Conservation (phyloP, 2,113 vertebrate genomes). For the Poeciliopsis turrubarensis region DNA sequence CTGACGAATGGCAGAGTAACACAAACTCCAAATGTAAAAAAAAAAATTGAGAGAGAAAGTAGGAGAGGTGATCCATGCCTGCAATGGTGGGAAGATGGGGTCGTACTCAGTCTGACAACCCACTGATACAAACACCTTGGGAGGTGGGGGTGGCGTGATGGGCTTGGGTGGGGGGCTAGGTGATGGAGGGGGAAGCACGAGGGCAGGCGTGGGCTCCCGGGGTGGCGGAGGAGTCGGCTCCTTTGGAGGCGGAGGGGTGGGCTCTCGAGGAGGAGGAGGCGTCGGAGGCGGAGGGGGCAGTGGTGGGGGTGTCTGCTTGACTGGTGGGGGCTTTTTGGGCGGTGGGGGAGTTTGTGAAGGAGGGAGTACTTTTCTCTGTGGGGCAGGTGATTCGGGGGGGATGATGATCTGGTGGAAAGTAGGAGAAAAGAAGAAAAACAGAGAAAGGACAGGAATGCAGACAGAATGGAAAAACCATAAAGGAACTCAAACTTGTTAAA, state of each 20-base stretch:
- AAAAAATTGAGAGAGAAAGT: conserved; percentile 8
- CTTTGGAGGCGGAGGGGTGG: conserved; percentile 39
- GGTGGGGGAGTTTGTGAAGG: conserved; percentile 76
- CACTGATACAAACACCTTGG: conserved; percentile 83
- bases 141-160: conserved; percentile 56
- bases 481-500: neutral
- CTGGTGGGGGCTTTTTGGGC: conserved; percentile 65
- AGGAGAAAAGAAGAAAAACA: conserved; percentile 64
- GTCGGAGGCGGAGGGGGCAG: conserved; percentile 62
- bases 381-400: conserved; percentile 85
- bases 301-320: conserved; percentile 64
- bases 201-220: conserved; percentile 53
- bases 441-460: conserved; percentile 15
- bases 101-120: conserved; percentile 91
- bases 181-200: conserved; percentile 54
- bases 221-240: conserved; percentile 37
- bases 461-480: conserved; percentile 30
- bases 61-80: conserved; percentile 80
- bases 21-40: conserved; percentile 12
- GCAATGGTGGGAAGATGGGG: conserved; percentile 79
- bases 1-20: neutral
- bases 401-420: conserved; percentile 84
- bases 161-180: conserved; percentile 68
- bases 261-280: conserved; percentile 50
- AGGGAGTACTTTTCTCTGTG: conserved; percentile 84